phyloP scores from a whole-genome alignment of 2,888 invertebrate genomes.

The Neoscelio sp. region DNA sequence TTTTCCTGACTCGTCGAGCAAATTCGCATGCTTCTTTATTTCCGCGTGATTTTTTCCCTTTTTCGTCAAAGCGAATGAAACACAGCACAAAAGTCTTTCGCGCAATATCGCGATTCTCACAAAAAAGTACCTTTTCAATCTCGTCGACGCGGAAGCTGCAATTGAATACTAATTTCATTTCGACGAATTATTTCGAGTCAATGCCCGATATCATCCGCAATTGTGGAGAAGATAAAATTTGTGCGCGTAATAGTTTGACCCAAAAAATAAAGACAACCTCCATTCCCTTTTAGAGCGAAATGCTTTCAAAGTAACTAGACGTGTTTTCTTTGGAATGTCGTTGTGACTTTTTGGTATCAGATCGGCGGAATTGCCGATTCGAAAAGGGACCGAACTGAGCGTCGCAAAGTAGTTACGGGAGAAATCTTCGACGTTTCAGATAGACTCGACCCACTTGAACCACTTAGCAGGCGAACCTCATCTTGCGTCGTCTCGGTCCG shows the following conservation, averaged over 20 bases:
- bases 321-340: not conserved
- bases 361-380: constrained; percentile 21
- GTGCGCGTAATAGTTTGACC: no score
- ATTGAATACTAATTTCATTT: constrained; percentile 48
- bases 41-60: constrained; percentile 17
- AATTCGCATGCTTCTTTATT: constrained; percentile 50
- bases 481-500: constrained; percentile 61
- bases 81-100: constrained; percentile 37
- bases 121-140: constrained; percentile 42
- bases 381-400: constrained; percentile 54
- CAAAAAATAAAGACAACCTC: no score
- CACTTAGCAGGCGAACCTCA: constrained; percentile 76
- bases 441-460: constrained; percentile 72
- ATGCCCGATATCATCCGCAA: constrained; percentile 4
- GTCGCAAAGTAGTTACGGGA: constrained; percentile 31
- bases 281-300: no score
- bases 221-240: not conserved
- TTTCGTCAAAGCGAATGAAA: constrained; percentile 38
- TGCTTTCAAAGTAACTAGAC: no score
- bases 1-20: constrained; percentile 43
- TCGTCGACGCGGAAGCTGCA: constrained; percentile 19
- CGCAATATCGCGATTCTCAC: constrained; percentile 26
- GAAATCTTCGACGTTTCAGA: constrained; percentile 69
- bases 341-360: constrained; percentile 6
- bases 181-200: constrained; percentile 19